A percentile compares a stretch with the other conserved stretches of the same genome.
phyloP scores from a whole-genome alignment of 2,113 vertebrate genomes.

The Oreochromis niloticus region DNA sequence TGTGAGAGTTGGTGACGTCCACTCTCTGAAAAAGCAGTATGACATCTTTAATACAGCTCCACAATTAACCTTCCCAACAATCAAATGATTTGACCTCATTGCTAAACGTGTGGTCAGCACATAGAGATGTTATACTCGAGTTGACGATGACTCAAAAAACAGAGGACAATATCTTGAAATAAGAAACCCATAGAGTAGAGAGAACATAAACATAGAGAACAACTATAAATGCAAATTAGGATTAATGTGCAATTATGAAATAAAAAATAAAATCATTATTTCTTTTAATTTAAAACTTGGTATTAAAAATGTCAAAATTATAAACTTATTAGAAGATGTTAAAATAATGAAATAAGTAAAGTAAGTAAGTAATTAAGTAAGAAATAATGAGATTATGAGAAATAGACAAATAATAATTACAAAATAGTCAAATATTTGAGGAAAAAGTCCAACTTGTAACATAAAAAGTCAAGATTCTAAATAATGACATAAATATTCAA shows the following conservation, averaged over 20 bases:
- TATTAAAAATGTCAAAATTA: not conserved
- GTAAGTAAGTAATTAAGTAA: not conserved
- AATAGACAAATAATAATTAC: no score
- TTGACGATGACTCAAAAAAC: not conserved
- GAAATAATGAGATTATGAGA: not conserved
- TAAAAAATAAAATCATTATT: not conserved
- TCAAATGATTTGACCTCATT: not conserved
- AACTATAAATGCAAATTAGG: not conserved
- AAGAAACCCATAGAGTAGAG: not conserved
- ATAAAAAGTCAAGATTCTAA: no score
- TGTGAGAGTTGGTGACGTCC: not conserved
- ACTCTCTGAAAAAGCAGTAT: not conserved
- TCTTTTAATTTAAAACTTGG: not conserved
- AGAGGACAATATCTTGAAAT: not conserved
- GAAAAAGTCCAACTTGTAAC: not conserved
- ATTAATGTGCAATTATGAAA: no score
- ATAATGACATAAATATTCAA: no score
- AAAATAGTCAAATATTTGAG: not conserved
- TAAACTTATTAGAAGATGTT: not conserved
- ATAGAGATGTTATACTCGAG: not conserved
- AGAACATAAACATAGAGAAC: not conserved
- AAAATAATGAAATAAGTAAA: not conserved
- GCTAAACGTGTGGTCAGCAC: not conserved
- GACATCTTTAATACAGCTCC: not conserved
- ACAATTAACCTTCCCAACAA: not conserved